These are phyloP conservation scores for Brassicogethes aeneus DNA, from an alignment of 2,888 invertebrate genomes.

Conservation along the genomic window DNA sequence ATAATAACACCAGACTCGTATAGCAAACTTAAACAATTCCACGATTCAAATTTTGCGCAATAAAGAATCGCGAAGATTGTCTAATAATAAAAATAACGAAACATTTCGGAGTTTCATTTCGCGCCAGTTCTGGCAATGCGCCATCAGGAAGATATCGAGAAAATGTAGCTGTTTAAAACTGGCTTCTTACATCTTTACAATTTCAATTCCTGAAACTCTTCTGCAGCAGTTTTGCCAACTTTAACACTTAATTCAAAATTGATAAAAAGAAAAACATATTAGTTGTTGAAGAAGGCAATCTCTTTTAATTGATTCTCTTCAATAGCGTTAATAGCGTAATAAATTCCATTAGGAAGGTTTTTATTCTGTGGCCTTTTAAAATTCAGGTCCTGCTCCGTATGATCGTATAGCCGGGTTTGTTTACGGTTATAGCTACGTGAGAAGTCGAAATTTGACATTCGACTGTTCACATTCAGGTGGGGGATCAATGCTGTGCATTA, in stretches of 20 bases:
- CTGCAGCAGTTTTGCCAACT: too few relatives aligned
- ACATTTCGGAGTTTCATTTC: background rate
- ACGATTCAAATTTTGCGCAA: constrained; percentile 29
- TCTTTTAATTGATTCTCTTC: too few relatives aligned
- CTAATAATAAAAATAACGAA: constrained; percentile 8
- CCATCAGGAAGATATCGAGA: background rate
- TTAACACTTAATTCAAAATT: too few relatives aligned
- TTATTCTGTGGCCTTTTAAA: too few relatives aligned
- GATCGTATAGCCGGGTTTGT: background rate
- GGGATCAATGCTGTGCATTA: background rate
- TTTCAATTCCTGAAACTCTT: too few relatives aligned
- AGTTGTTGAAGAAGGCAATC: too few relatives aligned
- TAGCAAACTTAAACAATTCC: too few relatives aligned
- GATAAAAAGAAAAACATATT: too few relatives aligned
- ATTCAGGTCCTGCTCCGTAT: background rate
- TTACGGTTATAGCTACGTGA: background rate
- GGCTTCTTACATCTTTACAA: too few relatives aligned
- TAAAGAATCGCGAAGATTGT: constrained; percentile 29
- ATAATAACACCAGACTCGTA: too few relatives aligned
- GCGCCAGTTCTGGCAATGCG: background rate
- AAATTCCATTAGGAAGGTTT: background rate
- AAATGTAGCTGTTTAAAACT: too few relatives aligned
- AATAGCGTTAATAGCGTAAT: background rate
- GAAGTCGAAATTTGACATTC: background rate
- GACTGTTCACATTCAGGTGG: too few relatives aligned